phyloP scores from a whole-genome alignment of 2,113 vertebrate species.

The Pseudorectes ferrugineus region DNA sequence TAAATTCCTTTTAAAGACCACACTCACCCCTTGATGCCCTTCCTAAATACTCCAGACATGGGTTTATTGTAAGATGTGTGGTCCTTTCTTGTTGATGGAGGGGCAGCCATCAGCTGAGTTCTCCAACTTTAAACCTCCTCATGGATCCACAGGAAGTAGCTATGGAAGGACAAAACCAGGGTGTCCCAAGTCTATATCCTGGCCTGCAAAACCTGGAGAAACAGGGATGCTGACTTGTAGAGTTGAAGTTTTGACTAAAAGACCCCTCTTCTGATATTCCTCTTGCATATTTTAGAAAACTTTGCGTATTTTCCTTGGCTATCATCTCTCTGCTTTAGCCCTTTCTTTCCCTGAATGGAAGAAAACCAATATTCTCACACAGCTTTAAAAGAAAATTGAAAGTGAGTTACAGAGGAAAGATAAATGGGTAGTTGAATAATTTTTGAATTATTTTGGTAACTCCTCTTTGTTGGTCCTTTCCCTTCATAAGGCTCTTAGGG shows the following conservation, averaged over 20 bases:
- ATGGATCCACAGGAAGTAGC: not conserved
- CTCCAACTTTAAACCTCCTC: not conserved
- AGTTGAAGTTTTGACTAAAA: not conserved
- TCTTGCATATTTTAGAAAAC: not conserved
- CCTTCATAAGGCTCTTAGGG: not conserved
- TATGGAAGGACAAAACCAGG: not conserved
- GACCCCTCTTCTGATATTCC: rapidly evolving
- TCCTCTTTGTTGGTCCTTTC: not conserved
- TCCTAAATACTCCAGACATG: not conserved
- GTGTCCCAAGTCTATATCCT: not conserved
- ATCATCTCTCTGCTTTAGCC: not conserved
- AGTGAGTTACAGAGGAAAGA: not conserved
- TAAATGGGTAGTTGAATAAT: not conserved
- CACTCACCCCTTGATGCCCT: not conserved
- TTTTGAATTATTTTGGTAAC: not conserved
- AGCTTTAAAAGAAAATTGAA: not conserved
- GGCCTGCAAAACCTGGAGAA: not conserved
- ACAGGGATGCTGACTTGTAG: not conserved
- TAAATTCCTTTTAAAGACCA: not conserved
- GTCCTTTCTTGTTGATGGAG: not conserved
- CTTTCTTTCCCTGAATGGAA: not conserved
- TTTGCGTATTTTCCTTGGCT: not conserved
- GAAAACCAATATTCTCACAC: not conserved
- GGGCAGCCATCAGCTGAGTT: not conserved
- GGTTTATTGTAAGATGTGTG: not conserved